Base-by-base conservation (phyloP, 2,888 invertebrate species). In the Leptopilina myrica region DNA sequence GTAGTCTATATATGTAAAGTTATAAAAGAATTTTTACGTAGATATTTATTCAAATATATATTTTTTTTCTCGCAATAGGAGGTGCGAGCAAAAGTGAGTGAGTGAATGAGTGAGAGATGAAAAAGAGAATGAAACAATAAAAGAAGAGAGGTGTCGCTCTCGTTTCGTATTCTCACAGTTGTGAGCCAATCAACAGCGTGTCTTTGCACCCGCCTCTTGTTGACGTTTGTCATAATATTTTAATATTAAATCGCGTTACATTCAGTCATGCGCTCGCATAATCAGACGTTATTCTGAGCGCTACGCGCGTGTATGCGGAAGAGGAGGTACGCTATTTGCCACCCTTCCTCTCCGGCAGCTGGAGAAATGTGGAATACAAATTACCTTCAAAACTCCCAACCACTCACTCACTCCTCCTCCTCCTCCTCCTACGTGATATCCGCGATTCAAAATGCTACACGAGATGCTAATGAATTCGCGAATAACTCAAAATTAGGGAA, bases 201-300 rank as follows among this genome's bases (percentile, higher is more conserved):
- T 88, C 88, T 87, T 86, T 84, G 83, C 84, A 84, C 86, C 85
- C 86, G 83, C 86, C 86, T 88, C 88, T 86, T 91, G 91, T 91
- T 91, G 91, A 91, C 91, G 89, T 91, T 91, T 91, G 91, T 91
- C 90, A 91, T 91, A 91, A 91, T 91, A 91, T 91, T 91, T 91
- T 91, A 91, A 91, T 91, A 91, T 91, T 91, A 91, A 91, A 91
- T 91, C 91, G 90, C 88, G 88, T 91, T 91, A 91, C 88, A 89
- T 85, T 85, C 90, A 90, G 89, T 87, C 91, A 91, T 91, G 91
- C 91, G 91, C 88, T 89, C 88, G 91, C 91, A 91, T 91, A 91
- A 91, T 91, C 91, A 91, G 90, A 87, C 88, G 87, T 86, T 88
- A 85, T 85, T 87, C 88, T 84, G 76, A 79, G 80, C 81, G 79